Percentiles rank a stretch among this genome's conserved stretches.
Evolutionary conservation across 2,797 vertebrate species (phyloP).

Genomic region (Denticeps clupeoides): DNA sequence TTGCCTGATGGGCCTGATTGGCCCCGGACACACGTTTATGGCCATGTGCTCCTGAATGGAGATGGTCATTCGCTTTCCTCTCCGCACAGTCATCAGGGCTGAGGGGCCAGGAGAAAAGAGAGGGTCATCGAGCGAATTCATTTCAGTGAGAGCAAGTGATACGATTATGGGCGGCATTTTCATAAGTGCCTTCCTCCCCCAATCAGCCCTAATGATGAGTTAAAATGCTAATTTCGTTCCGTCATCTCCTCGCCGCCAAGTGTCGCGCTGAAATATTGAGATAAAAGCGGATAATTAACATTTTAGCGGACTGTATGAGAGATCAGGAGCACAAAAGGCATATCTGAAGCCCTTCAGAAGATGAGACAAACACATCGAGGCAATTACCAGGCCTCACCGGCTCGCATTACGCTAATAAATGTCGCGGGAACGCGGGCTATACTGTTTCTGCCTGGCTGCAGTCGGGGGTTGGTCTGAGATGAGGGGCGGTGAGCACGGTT

Average conservation of each 20-base stretch:
- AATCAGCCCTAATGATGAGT: not conserved
- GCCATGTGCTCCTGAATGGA: slow-evolving; percentile 81
- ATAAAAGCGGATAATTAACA: no score
- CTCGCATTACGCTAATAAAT: no score
- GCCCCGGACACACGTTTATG: slow-evolving; percentile 70
- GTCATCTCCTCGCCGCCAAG: not conserved
- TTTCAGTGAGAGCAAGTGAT: not conserved
- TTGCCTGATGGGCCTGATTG: slow-evolving; percentile 67
- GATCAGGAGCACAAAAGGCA: no score
- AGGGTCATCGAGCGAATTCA: not conserved
- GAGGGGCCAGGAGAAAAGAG: not conserved
- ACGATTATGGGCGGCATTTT: not conserved
- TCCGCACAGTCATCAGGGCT: slow-evolving; percentile 55
- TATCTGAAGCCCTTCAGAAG: no score
- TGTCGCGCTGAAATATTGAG: no score
- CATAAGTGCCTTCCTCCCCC: not conserved
- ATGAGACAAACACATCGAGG: no score
- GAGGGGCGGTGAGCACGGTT: no score
- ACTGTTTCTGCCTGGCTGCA: no score
- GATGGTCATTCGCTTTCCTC: slow-evolving; percentile 59
- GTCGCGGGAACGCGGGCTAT: no score
- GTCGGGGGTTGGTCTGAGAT: no score
- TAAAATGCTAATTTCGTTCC: not conserved
- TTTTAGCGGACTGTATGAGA: no score
- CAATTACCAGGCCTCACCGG: no score